Evolutionary conservation across 2,888 invertebrate genomes (phyloP).

Genomic region (Parasteatoda lunata): DNA sequence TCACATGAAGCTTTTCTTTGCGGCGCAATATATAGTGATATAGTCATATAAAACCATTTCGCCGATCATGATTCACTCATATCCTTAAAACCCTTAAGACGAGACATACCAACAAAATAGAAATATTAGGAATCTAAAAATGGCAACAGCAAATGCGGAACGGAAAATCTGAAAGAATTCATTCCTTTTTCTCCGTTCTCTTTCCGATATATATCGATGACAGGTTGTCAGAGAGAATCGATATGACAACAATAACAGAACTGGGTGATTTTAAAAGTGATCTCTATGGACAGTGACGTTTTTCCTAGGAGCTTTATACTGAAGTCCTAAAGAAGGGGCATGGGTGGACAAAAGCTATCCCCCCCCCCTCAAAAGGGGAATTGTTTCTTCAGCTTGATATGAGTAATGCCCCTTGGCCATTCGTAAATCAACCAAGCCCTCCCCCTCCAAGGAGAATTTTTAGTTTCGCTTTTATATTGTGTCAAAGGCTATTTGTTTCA

Average conservation of each 20-base stretch:
- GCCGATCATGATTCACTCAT: constrained; percentile 63
- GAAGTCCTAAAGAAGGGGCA: neutral
- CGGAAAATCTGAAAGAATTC: constrained; percentile 47
- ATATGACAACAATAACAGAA: constrained; percentile 64
- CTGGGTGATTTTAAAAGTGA: constrained; percentile 66
- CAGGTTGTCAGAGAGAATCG: constrained; percentile 62
- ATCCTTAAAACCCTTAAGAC: constrained; percentile 50
- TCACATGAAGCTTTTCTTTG: constrained; percentile 33
- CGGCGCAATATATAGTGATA: constrained; percentile 63
- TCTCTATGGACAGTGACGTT: constrained; percentile 65
- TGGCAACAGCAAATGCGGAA: constrained; percentile 50
- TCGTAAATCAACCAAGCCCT: constrained; percentile 60
- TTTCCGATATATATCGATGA: constrained; percentile 60
- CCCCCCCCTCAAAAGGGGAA: neutral
- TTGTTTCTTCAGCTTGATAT: constrained; percentile 33
- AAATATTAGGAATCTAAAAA: constrained; percentile 18
- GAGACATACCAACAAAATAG: constrained; percentile 29
- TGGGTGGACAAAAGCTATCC: constrained; percentile 21
- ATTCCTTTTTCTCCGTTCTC: constrained; percentile 9
- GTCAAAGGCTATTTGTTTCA: constrained; percentile 59
- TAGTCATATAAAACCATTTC: constrained; percentile 66
- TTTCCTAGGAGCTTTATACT: constrained; percentile 12
- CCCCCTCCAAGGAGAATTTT: constrained; percentile 48
- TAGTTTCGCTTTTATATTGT: constrained; percentile 65
- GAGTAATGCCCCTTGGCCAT: constrained; percentile 62